Base-by-base conservation (phyloP, 2,113 vertebrate species). In the Thinocorus orbignyianus region DNA sequence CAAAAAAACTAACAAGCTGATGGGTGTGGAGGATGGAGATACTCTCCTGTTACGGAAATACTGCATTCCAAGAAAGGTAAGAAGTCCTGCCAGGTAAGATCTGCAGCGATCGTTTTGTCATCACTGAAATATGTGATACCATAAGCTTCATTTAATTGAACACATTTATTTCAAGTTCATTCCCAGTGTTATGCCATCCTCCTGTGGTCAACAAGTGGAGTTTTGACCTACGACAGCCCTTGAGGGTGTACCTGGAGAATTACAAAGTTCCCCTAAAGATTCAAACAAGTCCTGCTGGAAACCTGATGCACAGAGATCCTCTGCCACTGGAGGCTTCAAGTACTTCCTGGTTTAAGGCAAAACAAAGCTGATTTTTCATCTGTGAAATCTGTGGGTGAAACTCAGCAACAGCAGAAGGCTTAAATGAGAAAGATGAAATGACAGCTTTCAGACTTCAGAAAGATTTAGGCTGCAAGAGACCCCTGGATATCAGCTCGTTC, bases 21-120 rank as follows among this genome's bases (percentile, higher is more conserved):
- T 72, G 92, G 94, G 93, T 28, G 88, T 51, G 90, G 88, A 51
- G 17, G 61, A 46, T 33, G 37, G 33, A 64, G 60, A 72, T 5
- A 12, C 14, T 85, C 88, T 94, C 88, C 70, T 58, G 81, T 89
- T 95, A 71, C 78, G 9, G 95, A 94, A 93, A 87, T 37, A 64
- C 90, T 91, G 70, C 85, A 86, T 94, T 94, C 89, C 87, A 81
- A 35, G 51, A 41, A 42, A 91, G 69, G 76, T n/a, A 9, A 73
- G 13, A 31, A 65, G 73, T 37, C 79, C 51, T 79, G 85, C 18
- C 85, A 92, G 88, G 90, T 79, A 7, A 88, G 92, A 73, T 13
- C 18, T 41, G 92, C 88, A 76, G 74, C 66, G 33, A 44, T 28
- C 26, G 2, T 46, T 58, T 13, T 52, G 57, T 85, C 88, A 87